Conservation (phyloP, 1,140 invertebrate species). For the Drosophila bifasciata region DNA sequence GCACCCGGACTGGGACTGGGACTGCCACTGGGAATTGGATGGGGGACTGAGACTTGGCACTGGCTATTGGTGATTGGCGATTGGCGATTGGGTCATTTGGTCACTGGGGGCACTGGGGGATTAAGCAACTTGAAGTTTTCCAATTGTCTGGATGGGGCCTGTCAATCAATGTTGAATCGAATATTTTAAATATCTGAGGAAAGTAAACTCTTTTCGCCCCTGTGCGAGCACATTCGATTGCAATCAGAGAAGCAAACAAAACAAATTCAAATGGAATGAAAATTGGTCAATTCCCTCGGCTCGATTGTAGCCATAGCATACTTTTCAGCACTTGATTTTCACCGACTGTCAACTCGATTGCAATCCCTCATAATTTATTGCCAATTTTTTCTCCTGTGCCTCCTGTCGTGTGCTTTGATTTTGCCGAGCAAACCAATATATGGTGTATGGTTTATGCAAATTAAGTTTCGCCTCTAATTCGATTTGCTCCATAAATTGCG, state of each 20-base stretch:
- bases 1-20: background rate
- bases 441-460: constrained; percentile 46
- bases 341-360: constrained; percentile 23
- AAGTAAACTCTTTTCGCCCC: background rate
- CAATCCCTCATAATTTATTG: constrained; percentile 36
- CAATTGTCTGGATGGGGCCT: constrained; percentile 3
- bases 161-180: constrained; percentile 5
- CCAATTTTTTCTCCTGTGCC: constrained; percentile 10
- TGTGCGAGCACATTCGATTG: constrained; percentile 18
- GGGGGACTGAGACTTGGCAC: background rate
- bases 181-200: too few species aligned
- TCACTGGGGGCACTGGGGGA: constrained; percentile 6
- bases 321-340: constrained; percentile 23
- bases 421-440: constrained; percentile 20
- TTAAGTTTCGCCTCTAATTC: constrained; percentile 46
- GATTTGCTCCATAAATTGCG: constrained; percentile 43
- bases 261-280: constrained; percentile 31
- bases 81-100: background rate
- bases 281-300: constrained; percentile 22
- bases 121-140: background rate
- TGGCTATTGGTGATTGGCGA: constrained; percentile 3
- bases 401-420: constrained; percentile 31
- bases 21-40: background rate
- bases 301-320: constrained; percentile 24
- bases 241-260: constrained; percentile 39